These are phyloP conservation scores for Pseudochromis fuscus DNA, from an alignment of 2,797 vertebrate genomes.

Conservation along the genomic window DNA sequence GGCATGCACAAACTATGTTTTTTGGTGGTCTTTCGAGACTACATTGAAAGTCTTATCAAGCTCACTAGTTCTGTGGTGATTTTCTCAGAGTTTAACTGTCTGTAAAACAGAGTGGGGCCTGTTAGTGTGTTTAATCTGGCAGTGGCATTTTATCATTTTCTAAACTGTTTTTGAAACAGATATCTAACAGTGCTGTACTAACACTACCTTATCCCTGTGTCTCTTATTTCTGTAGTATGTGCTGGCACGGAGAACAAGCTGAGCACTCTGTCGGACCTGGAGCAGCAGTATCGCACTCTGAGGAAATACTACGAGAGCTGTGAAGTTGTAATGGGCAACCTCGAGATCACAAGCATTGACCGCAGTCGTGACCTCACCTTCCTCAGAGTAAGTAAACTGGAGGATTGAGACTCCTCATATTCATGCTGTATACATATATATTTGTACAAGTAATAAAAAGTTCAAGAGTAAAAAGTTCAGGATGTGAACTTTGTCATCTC, in stretches of 20 bases:
- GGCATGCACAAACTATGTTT: not conserved
- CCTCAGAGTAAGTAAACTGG: conserved; percentile 86
- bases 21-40: too few relatives aligned
- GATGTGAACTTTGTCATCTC: conserved; percentile 43
- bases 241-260: conserved; percentile 96
- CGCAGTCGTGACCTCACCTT: conserved; percentile 95
- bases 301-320: conserved; percentile 98
- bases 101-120: not conserved
- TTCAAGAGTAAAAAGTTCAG: conserved; percentile 38
- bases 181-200: conserved; percentile 2
- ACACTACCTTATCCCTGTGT: conserved; percentile 22
- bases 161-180: not conserved
- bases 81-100: not conserved
- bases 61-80: not conserved
- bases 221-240: conserved; percentile 86
- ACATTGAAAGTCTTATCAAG: not conserved
- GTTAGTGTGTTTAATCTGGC: too few relatives aligned
- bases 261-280: conserved; percentile 96
- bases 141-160: not conserved
- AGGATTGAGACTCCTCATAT: not conserved
- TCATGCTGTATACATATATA: not conserved
- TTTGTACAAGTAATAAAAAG: conserved; percentile 4
- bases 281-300: conserved; percentile 95
- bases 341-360: conserved; percentile 98
- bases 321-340: conserved; percentile 98